A percentile compares a stretch with the other conserved stretches of the same genome.
Conservation (phyloP, 2,797 vertebrate species). For the Fundulus diaphanus region DNA sequence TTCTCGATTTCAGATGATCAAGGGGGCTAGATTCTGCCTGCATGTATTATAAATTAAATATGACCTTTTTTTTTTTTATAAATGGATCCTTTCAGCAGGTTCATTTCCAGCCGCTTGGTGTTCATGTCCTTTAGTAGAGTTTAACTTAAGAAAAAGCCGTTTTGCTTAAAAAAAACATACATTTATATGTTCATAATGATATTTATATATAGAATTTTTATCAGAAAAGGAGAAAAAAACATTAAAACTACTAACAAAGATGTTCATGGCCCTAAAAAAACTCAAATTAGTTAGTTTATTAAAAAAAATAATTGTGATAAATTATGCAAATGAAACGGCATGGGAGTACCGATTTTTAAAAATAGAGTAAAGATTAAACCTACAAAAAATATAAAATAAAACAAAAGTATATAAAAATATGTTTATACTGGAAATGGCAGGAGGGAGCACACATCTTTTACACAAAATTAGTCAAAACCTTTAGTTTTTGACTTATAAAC, state of each 20-base stretch:
- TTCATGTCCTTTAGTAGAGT: background rate
- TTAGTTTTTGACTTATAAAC: background rate
- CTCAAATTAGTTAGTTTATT: no score
- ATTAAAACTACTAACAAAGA: background rate
- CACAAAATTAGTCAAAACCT: background rate
- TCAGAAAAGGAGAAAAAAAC: background rate
- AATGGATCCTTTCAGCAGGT: background rate
- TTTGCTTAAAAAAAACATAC: background rate
- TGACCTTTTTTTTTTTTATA: background rate
- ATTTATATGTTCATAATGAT: background rate
- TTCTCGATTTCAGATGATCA: background rate
- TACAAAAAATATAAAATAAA: background rate
- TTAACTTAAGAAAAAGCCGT: background rate
- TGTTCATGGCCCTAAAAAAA: background rate
- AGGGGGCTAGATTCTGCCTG: conserved; percentile 33
- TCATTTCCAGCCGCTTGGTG: background rate
- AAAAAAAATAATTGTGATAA: no score
- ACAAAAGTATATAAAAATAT: no score
- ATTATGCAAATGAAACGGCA: no score
- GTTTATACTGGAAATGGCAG: no score
- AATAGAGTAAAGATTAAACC: background rate
- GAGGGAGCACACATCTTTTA: background rate
- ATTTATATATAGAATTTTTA: background rate
- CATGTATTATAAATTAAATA: background rate
- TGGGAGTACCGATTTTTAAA: no score